Percentiles rank a stretch among this genome's conserved stretches.
These are phyloP conservation scores for Clarias pachynema DNA, from an alignment of 2,797 vertebrate species.

Conservation along the genomic window DNA sequence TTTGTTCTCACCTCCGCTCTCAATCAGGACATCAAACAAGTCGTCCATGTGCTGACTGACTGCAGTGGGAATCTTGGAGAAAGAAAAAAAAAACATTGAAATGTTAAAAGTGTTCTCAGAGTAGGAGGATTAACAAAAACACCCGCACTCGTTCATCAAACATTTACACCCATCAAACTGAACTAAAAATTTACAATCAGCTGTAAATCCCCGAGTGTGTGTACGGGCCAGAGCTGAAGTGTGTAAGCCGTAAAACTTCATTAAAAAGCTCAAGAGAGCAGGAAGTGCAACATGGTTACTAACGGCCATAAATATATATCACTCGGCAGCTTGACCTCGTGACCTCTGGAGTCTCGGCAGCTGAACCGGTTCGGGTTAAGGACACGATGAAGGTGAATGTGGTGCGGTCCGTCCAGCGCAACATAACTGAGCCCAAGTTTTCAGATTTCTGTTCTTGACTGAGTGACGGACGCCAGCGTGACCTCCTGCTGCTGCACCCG, in stretches of 20 bases:
- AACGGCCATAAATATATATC: neutral
- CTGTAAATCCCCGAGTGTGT: neutral
- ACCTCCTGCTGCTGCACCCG: too few relatives aligned
- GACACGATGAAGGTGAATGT: neutral
- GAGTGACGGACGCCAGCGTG: too few relatives aligned
- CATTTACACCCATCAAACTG: neutral
- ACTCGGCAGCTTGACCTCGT: neutral
- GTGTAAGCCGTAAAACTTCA: neutral
- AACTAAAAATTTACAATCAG: neutral
- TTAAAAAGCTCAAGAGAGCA: neutral
- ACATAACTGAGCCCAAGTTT: neutral
- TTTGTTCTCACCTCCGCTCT: slow-evolving; percentile 87
- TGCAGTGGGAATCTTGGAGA: slow-evolving; percentile 78
- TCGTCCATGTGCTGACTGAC: slow-evolving; percentile 98
- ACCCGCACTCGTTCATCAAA: neutral
- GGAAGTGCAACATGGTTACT: neutral
- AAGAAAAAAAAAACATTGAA: slow-evolving; percentile 25
- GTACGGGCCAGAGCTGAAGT: neutral
- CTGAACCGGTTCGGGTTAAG: neutral
- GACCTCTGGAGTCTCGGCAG: neutral
- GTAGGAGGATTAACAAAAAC: neutral
- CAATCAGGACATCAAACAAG: slow-evolving; percentile 95
- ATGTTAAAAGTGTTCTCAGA: neutral
- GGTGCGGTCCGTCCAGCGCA: neutral
- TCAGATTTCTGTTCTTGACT: too few relatives aligned